Evolutionary conservation across 1,140 invertebrate species (phyloP).

Genomic region (Bicyclus anynana): DNA sequence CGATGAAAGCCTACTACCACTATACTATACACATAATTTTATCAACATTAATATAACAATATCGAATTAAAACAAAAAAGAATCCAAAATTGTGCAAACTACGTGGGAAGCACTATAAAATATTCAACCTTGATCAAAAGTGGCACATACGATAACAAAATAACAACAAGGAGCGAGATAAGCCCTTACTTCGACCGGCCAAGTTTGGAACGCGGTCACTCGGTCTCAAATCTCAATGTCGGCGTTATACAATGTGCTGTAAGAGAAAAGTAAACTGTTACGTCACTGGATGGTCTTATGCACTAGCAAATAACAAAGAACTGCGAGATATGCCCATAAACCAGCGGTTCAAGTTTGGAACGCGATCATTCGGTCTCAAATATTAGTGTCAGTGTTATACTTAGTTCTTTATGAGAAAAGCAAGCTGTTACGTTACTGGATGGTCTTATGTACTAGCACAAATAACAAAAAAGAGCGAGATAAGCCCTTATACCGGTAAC

Average conservation of each 20-base stretch:
- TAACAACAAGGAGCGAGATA: not conserved
- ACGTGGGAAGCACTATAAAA: not conserved
- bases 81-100: not conserved
- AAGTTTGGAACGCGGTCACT: conserved; percentile 33
- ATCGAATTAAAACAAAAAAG: too few relatives aligned
- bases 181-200: conserved; percentile 2
- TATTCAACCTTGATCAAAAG: not conserved
- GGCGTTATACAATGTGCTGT: conserved; percentile 42
- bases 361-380: conserved; percentile 40
- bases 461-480: not conserved
- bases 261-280: conserved; percentile 39
- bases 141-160: not conserved
- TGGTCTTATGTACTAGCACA: conserved; percentile 7
- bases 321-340: not conserved
- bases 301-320: not conserved
- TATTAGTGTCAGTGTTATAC: conserved; percentile 42
- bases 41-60: too few relatives aligned
- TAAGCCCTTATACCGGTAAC: not conserved
- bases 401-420: conserved; percentile 43
- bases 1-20: too few relatives aligned
- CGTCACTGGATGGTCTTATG: conserved; percentile 28
- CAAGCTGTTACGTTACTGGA: conserved; percentile 32
- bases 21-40: too few relatives aligned
- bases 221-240: conserved; percentile 41
- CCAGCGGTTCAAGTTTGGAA: conserved; percentile 14